A percentile compares a stretch with the other conserved stretches of the same genome.
Conservation (phyloP, 2,113 vertebrate species). For the Candoia aspera region DNA sequence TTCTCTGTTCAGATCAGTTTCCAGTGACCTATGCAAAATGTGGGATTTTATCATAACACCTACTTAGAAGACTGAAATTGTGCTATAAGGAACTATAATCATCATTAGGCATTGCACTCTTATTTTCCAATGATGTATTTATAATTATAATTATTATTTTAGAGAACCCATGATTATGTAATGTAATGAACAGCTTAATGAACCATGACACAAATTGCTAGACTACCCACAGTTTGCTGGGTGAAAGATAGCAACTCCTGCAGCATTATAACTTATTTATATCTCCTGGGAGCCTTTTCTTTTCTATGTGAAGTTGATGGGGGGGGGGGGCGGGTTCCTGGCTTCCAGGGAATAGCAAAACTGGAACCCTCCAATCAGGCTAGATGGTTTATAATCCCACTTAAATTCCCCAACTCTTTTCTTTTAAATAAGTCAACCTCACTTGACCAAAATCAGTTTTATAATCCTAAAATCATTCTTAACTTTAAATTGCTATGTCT, state of each 20-base stretch:
- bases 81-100: neutral
- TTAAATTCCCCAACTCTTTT: neutral
- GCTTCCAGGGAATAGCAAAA: neutral
- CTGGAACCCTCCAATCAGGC: neutral
- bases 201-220: neutral
- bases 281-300: neutral
- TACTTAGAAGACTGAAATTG: neutral
- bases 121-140: neutral
- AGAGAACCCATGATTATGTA: neutral
- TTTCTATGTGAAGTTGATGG: neutral
- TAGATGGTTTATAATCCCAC: neutral
- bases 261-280: constrained; percentile 1
- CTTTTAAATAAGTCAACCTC: neutral
- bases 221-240: neutral
- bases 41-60: neutral
- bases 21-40: neutral
- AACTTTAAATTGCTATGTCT: neutral
- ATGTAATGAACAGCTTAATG: neutral
- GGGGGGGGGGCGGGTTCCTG: neutral
- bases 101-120: neutral
- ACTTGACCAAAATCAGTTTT: neutral
- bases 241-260: neutral
- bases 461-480: neutral
- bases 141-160: constrained; percentile 30
- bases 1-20: neutral